Evolutionary conservation across 2,888 invertebrate species (phyloP), one percentile per base, ranked within the genome.

Genomic region (Conus canariensis): DNA sequence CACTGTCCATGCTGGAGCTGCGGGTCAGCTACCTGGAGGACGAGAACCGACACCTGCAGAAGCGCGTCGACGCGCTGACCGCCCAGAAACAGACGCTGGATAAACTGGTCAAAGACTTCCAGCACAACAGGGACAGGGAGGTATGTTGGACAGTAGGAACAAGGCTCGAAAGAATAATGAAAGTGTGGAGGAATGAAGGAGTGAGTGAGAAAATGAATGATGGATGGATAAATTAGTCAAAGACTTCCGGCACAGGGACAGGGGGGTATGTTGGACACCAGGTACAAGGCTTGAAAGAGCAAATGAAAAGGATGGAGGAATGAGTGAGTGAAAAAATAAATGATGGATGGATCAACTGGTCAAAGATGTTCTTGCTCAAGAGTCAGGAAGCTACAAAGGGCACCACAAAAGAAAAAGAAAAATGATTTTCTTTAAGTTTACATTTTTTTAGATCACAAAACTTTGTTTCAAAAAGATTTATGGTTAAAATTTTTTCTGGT

Each of bases 31-130:
- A 94, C 92, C 92, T 95, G 90, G 96, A 96, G 90, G 95, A 95
- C 67, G 96, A 96, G 93, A 96, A 95, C 92, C 91, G 92, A 25
- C 92, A 94, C 22, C 92, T 95, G 58, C 95, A 95, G 93, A 94
- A 94, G 83, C 93, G 94, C 19, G 92, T 95, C 30, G 95, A 95
- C 91, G 92, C 93, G 64, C 91, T 95, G 22, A 92, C 92, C 25
- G 93, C 94, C 82, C 95, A 95, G 92, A 95, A 95, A 93, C 94
- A 94, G 90, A 93, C 93, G 88, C 91, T 95, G 90, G 95, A 95
- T 93, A 94, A 94, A 88, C 89, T 94, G 25, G 90, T 95, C 10
- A 95, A 94, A 91, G 95, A 95, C 87, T 93, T 94, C 85, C 95
- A 95, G 92, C 90, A 93, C 6, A 94, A 94, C 77, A 93, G 93